Evolutionary conservation across 2,113 vertebrate species (phyloP), one percentile per base, ranked within the genome.

Genomic region (Melanocharis versteri): DNA sequence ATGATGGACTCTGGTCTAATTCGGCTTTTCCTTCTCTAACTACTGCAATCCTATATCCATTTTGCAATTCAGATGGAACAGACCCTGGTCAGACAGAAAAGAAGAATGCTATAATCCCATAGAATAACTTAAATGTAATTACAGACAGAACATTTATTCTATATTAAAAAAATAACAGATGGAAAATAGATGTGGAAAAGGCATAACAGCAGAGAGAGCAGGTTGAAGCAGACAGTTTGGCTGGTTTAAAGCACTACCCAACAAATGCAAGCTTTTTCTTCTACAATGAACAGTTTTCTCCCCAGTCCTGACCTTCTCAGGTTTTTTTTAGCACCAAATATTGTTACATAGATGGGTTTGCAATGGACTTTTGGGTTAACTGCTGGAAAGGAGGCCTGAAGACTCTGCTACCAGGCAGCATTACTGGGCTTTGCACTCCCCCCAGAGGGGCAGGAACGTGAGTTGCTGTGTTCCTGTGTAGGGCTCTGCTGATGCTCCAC

Each of bases 41-140:
- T 73, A 47, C 69, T 40, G 33, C 10, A 7, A 88, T 92, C 65
- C 60, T 77, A 66, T 45, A 64, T 57, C 88, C 75, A 62, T 88
- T 95, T 91, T 95, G 44, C 90, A 28, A 66, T 90, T 91, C 71
- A 73, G 39, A 90, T 23, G 65, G 81, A 95, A 82, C 64, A 95
- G 64, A 81, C 24, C 15, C 54, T 40, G 57, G 65, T 91, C 91
- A 92, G 58, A 86, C 3, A 90, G 90, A 83, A 90, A 90, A 93
- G 88, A 57, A 91, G 84, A 96, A 94, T 48, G 23, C 54, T 88
- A 68, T 30, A 91, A 53, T 73, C 77, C 79, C 62, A 87, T 6
- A 83, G 45, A 95, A 70, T 77, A 92, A 85, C 45, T 86, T 86
- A 85, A 83, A 75, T 56, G n/a, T 33, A 89, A 89, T 35, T 48